phyloP scores from a whole-genome alignment of 2,797 vertebrate species.

The Sebastes nivosus region DNA sequence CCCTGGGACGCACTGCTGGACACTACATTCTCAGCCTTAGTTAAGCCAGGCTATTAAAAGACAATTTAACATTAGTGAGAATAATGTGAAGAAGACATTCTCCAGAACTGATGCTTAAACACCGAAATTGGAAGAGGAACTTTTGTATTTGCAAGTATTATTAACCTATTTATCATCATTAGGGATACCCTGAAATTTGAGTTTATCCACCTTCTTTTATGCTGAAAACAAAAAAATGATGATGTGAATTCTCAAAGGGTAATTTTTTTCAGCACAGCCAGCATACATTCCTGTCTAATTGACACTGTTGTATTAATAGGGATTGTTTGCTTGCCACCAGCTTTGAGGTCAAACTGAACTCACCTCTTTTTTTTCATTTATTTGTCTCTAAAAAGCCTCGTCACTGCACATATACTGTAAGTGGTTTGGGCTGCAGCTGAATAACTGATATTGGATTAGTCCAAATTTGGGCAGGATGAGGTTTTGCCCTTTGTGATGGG shows the following conservation, averaged over 20 bases:
- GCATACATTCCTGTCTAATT: background rate
- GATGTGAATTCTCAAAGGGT: background rate
- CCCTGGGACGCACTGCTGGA: conserved; percentile 16
- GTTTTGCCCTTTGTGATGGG: background rate
- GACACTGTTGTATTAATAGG: background rate
- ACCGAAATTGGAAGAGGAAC: conserved; percentile 4
- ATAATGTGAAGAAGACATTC: conserved; percentile 13
- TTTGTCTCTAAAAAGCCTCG: conserved; percentile 6
- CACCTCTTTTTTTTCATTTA: too few species aligned
- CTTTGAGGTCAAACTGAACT: conserved; percentile 1
- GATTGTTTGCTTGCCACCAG: background rate
- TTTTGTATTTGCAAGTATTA: conserved; percentile 31
- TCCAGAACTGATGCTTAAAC: conserved; percentile 12
- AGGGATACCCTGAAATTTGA: background rate
- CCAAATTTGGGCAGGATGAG: background rate
- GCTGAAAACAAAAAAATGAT: conserved; percentile 1
- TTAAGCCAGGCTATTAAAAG: background rate
- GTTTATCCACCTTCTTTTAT: conserved; percentile 10
- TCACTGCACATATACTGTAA: background rate
- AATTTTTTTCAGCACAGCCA: background rate
- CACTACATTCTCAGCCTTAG: background rate
- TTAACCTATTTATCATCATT: conserved; percentile 22
- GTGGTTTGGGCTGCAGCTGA: conserved; percentile 13
- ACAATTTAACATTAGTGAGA: conserved; percentile 8
- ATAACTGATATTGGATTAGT: conserved; percentile 23